These are phyloP conservation scores for Tachina lurida DNA, from an alignment of 2,888 invertebrate genomes.

Conservation along the genomic window DNA sequence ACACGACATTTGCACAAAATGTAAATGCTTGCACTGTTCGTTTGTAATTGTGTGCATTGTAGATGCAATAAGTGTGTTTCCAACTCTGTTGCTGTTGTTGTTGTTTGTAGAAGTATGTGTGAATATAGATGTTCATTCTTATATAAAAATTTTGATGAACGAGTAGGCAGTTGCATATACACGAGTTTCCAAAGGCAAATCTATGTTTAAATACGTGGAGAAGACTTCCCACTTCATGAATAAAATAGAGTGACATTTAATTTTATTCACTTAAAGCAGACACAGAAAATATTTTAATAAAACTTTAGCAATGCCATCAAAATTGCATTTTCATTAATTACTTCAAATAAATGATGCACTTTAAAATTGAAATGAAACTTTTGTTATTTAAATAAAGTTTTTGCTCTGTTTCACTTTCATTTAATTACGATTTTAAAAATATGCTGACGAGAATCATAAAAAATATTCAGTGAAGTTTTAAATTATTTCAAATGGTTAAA, in stretches of 20 bases:
- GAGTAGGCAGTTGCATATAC: slow-evolving; percentile 47
- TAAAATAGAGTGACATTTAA: slow-evolving; percentile 29
- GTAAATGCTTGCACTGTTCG: slow-evolving; percentile 47
- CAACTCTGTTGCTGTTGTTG: background rate
- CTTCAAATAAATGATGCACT: background rate
- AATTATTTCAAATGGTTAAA: too few relatives aligned
- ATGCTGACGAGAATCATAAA: background rate
- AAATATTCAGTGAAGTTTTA: too few relatives aligned
- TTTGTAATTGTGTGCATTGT: background rate
- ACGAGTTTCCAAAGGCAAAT: slow-evolving; percentile 10
- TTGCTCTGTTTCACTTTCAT: background rate
- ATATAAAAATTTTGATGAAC: background rate
- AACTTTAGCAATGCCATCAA: background rate
- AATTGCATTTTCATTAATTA: slow-evolving; percentile 8
- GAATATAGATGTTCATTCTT: background rate
- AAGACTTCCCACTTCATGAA: background rate
- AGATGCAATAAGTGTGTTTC: slow-evolving; percentile 20
- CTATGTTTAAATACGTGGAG: slow-evolving; percentile 21
- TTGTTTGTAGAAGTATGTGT: background rate
- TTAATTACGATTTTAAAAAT: background rate
- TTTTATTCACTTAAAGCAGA: slow-evolving; percentile 27
- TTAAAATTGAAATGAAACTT: background rate
- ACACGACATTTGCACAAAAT: slow-evolving; percentile 68
- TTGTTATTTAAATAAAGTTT: too few relatives aligned
- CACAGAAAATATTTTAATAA: slow-evolving; percentile 16